Evolutionary conservation across 2,888 invertebrate species (phyloP).

Genomic region (Polyommatus icarus): DNA sequence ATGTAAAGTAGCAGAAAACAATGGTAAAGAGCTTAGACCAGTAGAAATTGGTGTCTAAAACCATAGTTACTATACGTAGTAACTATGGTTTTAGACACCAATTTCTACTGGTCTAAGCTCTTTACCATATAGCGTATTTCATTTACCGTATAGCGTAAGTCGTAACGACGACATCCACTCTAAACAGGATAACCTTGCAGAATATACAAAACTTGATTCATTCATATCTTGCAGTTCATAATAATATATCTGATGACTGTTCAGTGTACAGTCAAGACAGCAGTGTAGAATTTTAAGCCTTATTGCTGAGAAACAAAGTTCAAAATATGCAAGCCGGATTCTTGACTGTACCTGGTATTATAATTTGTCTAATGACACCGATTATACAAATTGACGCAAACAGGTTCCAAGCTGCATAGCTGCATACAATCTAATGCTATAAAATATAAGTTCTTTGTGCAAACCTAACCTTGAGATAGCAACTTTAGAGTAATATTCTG

Average conservation of each 20-base stretch:
- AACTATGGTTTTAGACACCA: too few species aligned
- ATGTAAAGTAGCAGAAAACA: too few species aligned
- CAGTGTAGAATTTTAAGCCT: neutral
- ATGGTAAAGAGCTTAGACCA: too few species aligned
- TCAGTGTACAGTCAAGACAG: neutral
- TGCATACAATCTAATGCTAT: constrained; percentile 19
- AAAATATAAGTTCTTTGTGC: constrained; percentile 8
- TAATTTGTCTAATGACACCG: constrained; percentile 7
- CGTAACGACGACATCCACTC: too few species aligned
- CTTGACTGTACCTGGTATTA: neutral
- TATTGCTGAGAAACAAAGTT: neutral
- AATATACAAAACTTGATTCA: neutral
- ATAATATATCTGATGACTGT: neutral
- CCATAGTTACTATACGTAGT: too few species aligned
- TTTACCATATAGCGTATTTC: too few species aligned
- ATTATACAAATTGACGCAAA: constrained; percentile 4
- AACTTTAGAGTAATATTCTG: neutral
- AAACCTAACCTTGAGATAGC: neutral
- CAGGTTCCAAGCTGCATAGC: constrained; percentile 7
- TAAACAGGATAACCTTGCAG: neutral
- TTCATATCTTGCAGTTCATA: neutral
- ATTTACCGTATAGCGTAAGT: too few species aligned
- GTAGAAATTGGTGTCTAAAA: too few species aligned
- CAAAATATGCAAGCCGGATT: neutral
- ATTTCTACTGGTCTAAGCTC: too few species aligned